Evolutionary conservation across 2,113 vertebrate genomes (phyloP), one percentile per base, ranked within the genome.

Genomic region (Brachypteracias leptosomus): DNA sequence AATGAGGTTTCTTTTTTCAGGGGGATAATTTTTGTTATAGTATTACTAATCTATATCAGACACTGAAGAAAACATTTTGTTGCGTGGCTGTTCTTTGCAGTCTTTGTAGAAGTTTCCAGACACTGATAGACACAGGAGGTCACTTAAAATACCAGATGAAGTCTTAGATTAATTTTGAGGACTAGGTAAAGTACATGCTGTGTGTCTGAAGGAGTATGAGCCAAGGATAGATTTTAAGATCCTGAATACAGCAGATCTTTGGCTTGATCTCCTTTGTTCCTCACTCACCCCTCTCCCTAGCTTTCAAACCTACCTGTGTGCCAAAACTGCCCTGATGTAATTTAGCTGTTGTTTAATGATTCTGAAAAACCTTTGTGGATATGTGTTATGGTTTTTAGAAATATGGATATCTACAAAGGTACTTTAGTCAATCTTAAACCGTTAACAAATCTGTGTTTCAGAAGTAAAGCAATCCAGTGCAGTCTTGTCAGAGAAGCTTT

Each of bases 381-480:
- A 15, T 2, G 1, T 36, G 7, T 18, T 36, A 3, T 38, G 35
- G 26, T 54, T 57, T 79, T 67, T 33, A 31, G 28, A 63, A 80
- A 55, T 14, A 40, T 7, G 10, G 74, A 66, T 36, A 42, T 11
- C 42, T 75, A 19, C 22, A 35, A 25, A 55, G 38, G 40, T 12
- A 49, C 21, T 22, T 18, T 19, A 42, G 36, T 22, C 9, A 42
- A 46, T 57, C 83, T 31, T 75, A 14, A 57, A 57, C 35, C 44
- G 9, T 62, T 55, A 55, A 29, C 11, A 22, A 16, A 22, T 44
- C 76, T 46, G 8, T 36, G n/a, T n/a, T n/a, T n/a, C n/a, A n/a
- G n/a, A n/a, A n/a, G n/a, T 44, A 63, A 51, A 82, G 42, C 28
- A 46, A 29, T 63, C 49, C 16, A 44, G 12, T 0, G 0, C 2